Base-by-base conservation (phyloP, 1,140 invertebrate genomes). In the Cepaea nemoralis region DNA sequence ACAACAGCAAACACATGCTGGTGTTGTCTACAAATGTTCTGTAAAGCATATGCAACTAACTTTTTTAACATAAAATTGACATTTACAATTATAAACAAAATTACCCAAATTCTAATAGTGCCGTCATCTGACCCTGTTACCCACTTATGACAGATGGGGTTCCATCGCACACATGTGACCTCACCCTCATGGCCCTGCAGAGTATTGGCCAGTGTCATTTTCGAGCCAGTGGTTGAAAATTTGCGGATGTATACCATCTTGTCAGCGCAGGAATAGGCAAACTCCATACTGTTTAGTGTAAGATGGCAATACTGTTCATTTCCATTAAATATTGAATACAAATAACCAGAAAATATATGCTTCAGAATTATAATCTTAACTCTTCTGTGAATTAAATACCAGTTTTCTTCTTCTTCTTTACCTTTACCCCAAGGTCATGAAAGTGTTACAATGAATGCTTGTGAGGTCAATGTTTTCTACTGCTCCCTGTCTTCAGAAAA, bases 191-290 rank as follows among this genome's bases (percentile, higher is more conserved):
- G 90, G 69, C 89, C 90, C 83, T 91, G 89, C 35, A 91, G 84
- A 35, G 90, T 91, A 83, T 91, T 91, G 24, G 88, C 76, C 59
- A 91, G 83, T 35, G 86, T 86, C 91, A 91, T 91, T 73, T 90
- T 87, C 8, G 85, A 81, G 24, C 91, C 90, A 75, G 82, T 84
- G 2, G 83, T 85, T 33, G 89, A 87, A 85, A 92, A 92, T 84
- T 89, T 91, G 42, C 91, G 80, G n/a, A 92, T 89, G 83, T 91
- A 91, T 24, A 91, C 90, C 88, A 91, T 89, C 76, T 88, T 89
- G 81, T 92, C 91, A 84, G 88, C 88, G n/a, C 89, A 89, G 14
- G 88, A 84, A 84, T 92, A 91, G 10, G 90, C 91, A 88, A 91
- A 88, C 81, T 91, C 90, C 70, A 90, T 89, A 55, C 90, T 90